Percentiles rank a stretch among this genome's conserved stretches.
Evolutionary conservation across 2,113 vertebrate genomes (phyloP).

Genomic region (Orthonyx spaldingii): DNA sequence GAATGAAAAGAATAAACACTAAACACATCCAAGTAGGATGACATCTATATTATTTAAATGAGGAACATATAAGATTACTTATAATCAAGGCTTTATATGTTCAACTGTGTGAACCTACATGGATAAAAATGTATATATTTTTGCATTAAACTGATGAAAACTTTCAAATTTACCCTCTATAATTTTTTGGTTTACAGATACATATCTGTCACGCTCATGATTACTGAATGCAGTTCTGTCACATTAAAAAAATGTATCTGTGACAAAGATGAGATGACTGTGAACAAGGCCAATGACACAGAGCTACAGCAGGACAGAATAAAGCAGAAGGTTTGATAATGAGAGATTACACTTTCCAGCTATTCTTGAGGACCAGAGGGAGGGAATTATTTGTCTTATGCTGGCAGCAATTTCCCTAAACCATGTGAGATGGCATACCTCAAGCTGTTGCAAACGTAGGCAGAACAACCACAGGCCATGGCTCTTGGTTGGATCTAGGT

Average conservation of each 20-base stretch:
- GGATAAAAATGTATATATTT: not conserved
- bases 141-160: conserved; percentile 18
- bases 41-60: not conserved
- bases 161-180: not conserved
- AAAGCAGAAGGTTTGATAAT: conserved; percentile 83
- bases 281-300: conserved; percentile 65
- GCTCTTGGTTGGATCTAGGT: conserved; percentile 72
- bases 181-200: conserved; percentile 24
- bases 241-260: conserved; percentile 73
- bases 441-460: conserved; percentile 86
- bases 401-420: conserved; percentile 89
- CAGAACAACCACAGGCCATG: conserved; percentile 60
- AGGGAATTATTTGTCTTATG: conserved; percentile 85
- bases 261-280: conserved; percentile 69
- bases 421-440: conserved; percentile 82
- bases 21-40: not conserved
- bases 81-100: conserved; percentile 22
- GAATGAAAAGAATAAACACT: not conserved
- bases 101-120: not conserved
- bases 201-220: conserved; percentile 67
- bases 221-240: conserved; percentile 74
- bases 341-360: conserved; percentile 78
- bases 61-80: not conserved
- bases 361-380: conserved; percentile 76
- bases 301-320: conserved; percentile 71